These are phyloP conservation scores for Carlito syrichta DNA, from an alignment of 2,113 vertebrate genomes.

Conservation along the genomic window DNA sequence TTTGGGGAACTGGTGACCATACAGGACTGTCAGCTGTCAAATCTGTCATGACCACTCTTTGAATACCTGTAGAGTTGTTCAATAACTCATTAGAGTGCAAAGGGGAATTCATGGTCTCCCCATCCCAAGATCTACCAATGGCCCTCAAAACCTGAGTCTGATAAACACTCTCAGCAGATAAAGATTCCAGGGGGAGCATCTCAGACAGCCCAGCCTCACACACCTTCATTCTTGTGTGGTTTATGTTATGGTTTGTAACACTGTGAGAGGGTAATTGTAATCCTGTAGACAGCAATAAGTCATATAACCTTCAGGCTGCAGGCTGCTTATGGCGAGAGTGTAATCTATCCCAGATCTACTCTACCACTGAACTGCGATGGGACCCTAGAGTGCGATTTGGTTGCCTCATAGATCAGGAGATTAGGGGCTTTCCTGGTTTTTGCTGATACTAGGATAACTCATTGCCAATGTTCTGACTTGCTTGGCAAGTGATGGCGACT, in stretches of 20 bases:
- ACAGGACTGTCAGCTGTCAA: too few species aligned
- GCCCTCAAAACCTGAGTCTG: not conserved
- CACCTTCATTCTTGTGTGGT: not conserved
- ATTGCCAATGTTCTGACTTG: not conserved
- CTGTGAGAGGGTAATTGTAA: fast-evolving
- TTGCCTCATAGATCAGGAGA: not conserved
- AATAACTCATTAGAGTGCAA: fast-evolving
- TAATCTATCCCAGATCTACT: not conserved
- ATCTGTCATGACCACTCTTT: too few species aligned
- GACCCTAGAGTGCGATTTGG: fast-evolving
- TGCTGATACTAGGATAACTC: not conserved
- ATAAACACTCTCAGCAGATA: not conserved
- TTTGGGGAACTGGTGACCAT: too few species aligned
- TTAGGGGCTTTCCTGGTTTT: not conserved
- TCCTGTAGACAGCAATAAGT: not conserved
- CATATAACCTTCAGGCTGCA: not conserved
- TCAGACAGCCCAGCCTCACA: too few species aligned
- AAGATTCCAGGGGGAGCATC: not conserved
- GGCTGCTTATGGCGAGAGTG: not conserved
- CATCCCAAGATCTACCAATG: not conserved
- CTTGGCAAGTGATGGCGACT: not conserved
- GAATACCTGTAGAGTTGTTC: too few species aligned
- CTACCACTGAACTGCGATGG: not conserved
- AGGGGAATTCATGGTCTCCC: not conserved
- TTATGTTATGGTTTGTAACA: not conserved